Conservation (phyloP, 1,140 invertebrate genomes). For the Drosophila ananassae region DNA sequence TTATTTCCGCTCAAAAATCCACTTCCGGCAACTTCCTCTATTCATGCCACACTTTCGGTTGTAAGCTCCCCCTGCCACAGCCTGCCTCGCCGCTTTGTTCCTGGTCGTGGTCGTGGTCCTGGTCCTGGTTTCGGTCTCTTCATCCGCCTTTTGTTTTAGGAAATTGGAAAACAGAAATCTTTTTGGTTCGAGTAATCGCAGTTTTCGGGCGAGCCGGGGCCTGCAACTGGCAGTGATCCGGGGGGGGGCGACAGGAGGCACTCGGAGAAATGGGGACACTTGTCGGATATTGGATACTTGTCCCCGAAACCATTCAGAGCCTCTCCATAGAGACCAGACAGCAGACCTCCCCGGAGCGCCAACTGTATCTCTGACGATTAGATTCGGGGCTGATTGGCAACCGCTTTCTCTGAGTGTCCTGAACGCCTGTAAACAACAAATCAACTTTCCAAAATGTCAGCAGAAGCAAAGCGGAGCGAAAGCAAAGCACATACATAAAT, state of each 20-base stretch:
- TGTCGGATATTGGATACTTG: no score
- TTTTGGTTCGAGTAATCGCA: constrained; percentile 29
- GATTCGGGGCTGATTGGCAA: no score
- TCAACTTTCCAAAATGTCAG: constrained; percentile 22
- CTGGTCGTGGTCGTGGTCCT: no score
- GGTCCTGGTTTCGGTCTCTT: no score
- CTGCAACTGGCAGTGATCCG: constrained; percentile 49
- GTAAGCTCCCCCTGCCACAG: background rate
- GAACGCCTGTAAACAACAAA: constrained; percentile 6
- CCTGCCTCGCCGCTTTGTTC: background rate
- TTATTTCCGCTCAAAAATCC: constrained; percentile 79
- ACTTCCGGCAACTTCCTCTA: constrained; percentile 58
- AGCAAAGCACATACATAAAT: constrained; percentile 3
- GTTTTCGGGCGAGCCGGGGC: constrained; percentile 30
- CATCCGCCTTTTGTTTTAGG: constrained; percentile 32
- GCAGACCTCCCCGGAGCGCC: no score
- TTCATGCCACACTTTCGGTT: constrained; percentile 36
- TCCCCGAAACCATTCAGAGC: no score
- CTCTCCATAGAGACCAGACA: no score
- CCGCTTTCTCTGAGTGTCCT: constrained; percentile 1
- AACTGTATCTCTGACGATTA: no score
- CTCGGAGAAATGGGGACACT: background rate
- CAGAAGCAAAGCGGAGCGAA: background rate
- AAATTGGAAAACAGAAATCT: constrained; percentile 60
- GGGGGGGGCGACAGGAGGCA: background rate